These are phyloP conservation scores for Cosmorhoe ocellata DNA, from an alignment of 2,888 invertebrate genomes.

Conservation along the genomic window DNA sequence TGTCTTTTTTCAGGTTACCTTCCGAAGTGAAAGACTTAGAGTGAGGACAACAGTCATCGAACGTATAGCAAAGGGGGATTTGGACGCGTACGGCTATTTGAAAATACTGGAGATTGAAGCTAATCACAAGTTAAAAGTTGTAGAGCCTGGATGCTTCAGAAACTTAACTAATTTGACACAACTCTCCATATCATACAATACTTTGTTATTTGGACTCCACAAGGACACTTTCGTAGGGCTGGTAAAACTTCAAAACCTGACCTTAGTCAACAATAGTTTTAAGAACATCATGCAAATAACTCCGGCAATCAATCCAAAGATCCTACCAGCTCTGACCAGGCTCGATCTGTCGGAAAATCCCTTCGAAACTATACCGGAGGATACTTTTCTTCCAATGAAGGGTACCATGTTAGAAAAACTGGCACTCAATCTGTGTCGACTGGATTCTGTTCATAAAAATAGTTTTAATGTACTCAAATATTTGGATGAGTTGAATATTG, in stretches of 20 bases:
- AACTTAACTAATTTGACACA: constrained; percentile 73
- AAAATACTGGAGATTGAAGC: constrained; percentile 77
- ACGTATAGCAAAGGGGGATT: constrained; percentile 64
- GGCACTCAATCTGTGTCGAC: constrained; percentile 76
- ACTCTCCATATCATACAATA: constrained; percentile 81
- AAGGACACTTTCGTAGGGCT: constrained; percentile 77
- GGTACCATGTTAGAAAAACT: constrained; percentile 69
- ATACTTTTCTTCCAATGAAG: constrained; percentile 72
- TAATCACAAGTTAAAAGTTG: constrained; percentile 72
- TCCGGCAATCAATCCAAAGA: constrained; percentile 60
- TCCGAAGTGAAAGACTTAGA: constrained; percentile 62
- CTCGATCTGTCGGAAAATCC: constrained; percentile 81
- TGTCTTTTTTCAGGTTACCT: constrained; percentile 65
- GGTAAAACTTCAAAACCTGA: constrained; percentile 69
- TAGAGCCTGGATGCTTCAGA: constrained; percentile 75
- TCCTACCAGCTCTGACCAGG: constrained; percentile 69
- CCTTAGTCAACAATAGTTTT: constrained; percentile 82
- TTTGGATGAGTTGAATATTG: constrained; percentile 71
- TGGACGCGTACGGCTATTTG: constrained; percentile 61
- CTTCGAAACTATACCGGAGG: constrained; percentile 64
- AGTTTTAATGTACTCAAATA: constrained; percentile 72
- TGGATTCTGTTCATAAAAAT: constrained; percentile 77
- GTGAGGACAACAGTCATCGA: constrained; percentile 77
- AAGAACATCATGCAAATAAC: constrained; percentile 66
- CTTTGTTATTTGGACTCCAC: constrained; percentile 66